Percentiles rank a stretch among this genome's conserved stretches.
These are phyloP conservation scores for Hoplodrina blanda DNA, from an alignment of 2,888 invertebrate genomes.

Conservation along the genomic window DNA sequence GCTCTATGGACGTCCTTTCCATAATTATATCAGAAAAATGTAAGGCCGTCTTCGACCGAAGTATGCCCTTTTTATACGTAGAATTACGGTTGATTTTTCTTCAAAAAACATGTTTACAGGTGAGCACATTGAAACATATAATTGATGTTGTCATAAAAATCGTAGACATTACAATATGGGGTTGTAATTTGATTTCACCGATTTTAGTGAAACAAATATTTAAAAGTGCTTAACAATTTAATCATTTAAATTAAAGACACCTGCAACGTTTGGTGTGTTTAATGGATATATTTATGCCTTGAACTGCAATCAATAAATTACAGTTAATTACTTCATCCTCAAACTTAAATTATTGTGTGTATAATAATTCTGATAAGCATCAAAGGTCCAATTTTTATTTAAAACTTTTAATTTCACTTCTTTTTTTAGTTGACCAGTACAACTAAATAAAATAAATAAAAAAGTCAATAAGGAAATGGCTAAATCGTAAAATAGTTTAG, in stretches of 20 bases:
- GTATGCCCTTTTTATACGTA: slow-evolving; percentile 62
- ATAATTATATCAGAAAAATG: slow-evolving; percentile 71
- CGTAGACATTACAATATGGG: slow-evolving; percentile 51
- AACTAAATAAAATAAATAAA: no score
- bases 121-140: slow-evolving; percentile 55
- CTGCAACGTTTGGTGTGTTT: slow-evolving; percentile 27
- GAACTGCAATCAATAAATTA: slow-evolving; percentile 7
- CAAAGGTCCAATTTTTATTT: no score
- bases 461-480: neutral
- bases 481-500: neutral
- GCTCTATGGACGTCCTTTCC: slow-evolving; percentile 59
- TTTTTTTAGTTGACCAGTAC: no score
- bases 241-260: slow-evolving; percentile 30
- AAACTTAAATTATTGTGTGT: slow-evolving; percentile 7
- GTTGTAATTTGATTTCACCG: slow-evolving; percentile 46
- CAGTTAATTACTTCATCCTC: slow-evolving; percentile 25
- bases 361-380: slow-evolving; percentile 8
- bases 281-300: slow-evolving; percentile 23
- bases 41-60: slow-evolving; percentile 63
- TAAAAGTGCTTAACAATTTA: slow-evolving; percentile 19
- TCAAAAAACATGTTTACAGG: slow-evolving; percentile 57
- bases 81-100: slow-evolving; percentile 64
- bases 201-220: slow-evolving; percentile 43
- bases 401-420: neutral
- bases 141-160: slow-evolving; percentile 63